Percentiles rank a stretch among this genome's conserved stretches.
Evolutionary conservation across 1,140 invertebrate genomes (phyloP).

Genomic region (Achroia grisella): DNA sequence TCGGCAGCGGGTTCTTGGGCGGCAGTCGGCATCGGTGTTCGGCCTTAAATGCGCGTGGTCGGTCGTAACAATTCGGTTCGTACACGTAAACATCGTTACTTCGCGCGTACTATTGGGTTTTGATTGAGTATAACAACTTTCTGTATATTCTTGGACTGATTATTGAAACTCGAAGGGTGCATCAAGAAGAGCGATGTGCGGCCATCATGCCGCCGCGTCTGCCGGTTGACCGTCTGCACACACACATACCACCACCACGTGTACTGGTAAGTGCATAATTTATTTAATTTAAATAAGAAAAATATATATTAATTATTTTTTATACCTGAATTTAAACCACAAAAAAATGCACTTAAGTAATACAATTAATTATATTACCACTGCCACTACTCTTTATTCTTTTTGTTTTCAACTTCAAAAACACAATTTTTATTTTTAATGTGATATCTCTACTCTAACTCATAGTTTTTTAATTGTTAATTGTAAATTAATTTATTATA

Average conservation of each 20-base stretch:
- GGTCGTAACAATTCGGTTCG: constrained; percentile 7
- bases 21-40: constrained; percentile 31
- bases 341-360: no score
- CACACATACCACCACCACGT: constrained; percentile 26
- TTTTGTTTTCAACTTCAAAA: no score
- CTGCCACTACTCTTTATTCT: constrained; percentile 19
- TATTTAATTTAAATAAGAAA: constrained; percentile 5
- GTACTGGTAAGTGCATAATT: constrained; percentile 38
- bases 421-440: no score
- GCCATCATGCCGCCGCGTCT: constrained; percentile 37
- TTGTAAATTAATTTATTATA: no score
- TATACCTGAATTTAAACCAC: no score
- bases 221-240: constrained; percentile 41
- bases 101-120: constrained; percentile 15
- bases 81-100: constrained; percentile 24
- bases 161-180: neutral
- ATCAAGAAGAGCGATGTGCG: constrained; percentile 33
- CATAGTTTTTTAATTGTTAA: no score
- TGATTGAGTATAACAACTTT: constrained; percentile 6
- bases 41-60: constrained; percentile 7
- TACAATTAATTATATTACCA: constrained; percentile 2
- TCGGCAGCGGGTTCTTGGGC: neutral
- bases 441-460: no score
- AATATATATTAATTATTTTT: neutral
- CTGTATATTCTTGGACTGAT: neutral